Conservation (phyloP, 2,888 invertebrate genomes). For the Aethes cnicana region DNA sequence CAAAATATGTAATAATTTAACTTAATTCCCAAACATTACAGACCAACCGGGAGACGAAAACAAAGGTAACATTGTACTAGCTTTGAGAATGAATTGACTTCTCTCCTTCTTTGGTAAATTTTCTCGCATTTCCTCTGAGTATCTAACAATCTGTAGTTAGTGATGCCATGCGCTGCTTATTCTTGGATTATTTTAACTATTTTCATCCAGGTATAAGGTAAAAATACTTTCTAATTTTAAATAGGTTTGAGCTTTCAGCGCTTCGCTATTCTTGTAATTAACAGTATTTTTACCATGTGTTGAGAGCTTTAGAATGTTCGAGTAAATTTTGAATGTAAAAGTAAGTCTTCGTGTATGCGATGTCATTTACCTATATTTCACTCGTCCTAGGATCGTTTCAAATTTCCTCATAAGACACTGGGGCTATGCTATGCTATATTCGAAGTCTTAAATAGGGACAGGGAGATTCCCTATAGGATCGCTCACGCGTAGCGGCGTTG, state of each 20-base stretch:
- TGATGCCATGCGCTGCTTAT: conserved; percentile 3
- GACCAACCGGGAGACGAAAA: conserved; percentile 69
- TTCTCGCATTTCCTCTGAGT: conserved; percentile 37
- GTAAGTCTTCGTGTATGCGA: too few relatives aligned
- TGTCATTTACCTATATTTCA: too few relatives aligned
- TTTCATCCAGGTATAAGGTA: not conserved
- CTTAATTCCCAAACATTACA: conserved; percentile 48
- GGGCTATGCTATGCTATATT: too few relatives aligned
- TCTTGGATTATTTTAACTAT: not conserved
- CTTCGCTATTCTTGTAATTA: too few relatives aligned
- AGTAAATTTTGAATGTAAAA: too few relatives aligned
- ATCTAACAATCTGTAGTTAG: conserved; percentile 27
- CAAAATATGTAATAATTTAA: conserved; percentile 1
- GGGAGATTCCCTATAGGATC: too few relatives aligned
- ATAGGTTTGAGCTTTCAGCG: not conserved
- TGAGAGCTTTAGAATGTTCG: too few relatives aligned
- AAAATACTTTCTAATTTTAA: not conserved
- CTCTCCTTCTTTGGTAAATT: conserved; percentile 38
- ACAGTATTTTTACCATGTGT: too few relatives aligned
- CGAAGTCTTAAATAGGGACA: too few relatives aligned
- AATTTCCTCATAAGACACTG: too few relatives aligned
- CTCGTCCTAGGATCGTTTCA: too few relatives aligned
- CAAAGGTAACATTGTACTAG: conserved; percentile 63
- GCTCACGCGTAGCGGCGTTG: too few relatives aligned
- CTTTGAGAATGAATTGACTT: conserved; percentile 42